Base-by-base conservation (phyloP, 2,797 vertebrate genomes). In the Spinus olivaceus region DNA sequence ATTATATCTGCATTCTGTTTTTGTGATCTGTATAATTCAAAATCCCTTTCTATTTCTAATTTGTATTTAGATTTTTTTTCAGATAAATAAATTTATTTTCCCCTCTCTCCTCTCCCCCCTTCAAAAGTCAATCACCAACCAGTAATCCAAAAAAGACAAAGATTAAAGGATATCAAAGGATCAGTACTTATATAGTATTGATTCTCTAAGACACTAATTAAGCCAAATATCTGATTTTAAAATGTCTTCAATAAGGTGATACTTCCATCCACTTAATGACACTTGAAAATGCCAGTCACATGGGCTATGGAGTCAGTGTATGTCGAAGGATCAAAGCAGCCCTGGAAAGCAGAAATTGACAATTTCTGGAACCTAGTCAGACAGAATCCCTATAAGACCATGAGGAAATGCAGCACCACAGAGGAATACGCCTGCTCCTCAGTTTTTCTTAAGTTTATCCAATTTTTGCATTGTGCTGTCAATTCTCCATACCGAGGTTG, bases 101-200 rank as follows among this genome's bases (percentile, higher is more conserved):
- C 6, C 3, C 9, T 25, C 19, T 24, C 22, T 6, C 3, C 9
- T 25, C 19, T 69, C 8, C 1, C 2, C 3, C 4, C 3, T 51
- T 14, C 5, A 70, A 53, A 78, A 60, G 14, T 66, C 44, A 49
- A 25, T 59, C 25, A 56, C 6, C 17, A 78, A 30, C 2, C 6
- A 56, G 16, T 81, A 10, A 56, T 33, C 10, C 4, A 63, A 88
- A 93, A 90, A 37, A 23, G 3, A 59, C 1, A 7, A 12, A 51
- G 3, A 56, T 37, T 76, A 72, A 46, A 79, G 8, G 19, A 51
- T 8, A 60, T 46, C 14, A 54, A 1, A 32, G 5, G 8, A 47
- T 73, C 18, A 67, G 12, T 66, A 53, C 21, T 66, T 44, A 15
- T 0, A 14, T 6, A 81, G 12, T n/a, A 30, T 72, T 87, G 79